Evolutionary conservation across 2,888 invertebrate genomes (phyloP), one percentile per base, ranked within the genome.

Genomic region (Tachina fera): DNA sequence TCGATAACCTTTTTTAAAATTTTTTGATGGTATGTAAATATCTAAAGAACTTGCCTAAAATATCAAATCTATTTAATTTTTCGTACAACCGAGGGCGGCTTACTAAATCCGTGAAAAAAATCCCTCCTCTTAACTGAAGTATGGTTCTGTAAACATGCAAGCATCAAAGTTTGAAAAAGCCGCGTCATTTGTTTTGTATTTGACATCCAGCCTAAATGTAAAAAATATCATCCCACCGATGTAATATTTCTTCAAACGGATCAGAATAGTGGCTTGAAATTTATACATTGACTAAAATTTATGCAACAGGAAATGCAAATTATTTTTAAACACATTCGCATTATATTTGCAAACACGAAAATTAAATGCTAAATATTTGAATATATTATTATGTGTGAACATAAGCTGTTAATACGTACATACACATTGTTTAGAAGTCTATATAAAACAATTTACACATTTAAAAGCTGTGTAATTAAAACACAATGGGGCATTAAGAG

Each of bases 371-470:
- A 9, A 56, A 79, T 11, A 71, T 65, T 39, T 22, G 10, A 58
- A 58, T 78, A 9, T 22, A 51, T 51, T 58, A 58, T 68, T 22
- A 58, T 67, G 67, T 68, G 77, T 19, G 11, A 61, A 70, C 78
- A 71, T 68, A 68, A 60, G 22, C 13, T 39, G 31, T 61, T 31
- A 39, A 71, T 5, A 51, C 2, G 3, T 3, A 31, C 11, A 39
- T 19, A 39, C 53, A 71, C 16, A 39, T 63, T 61, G 53, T 31
- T 79, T 79, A 63, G 53, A 45, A 71, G 45, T 63, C 31, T 47
- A 47, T 53, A 63, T 39, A 45, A 51, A 61, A 78, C 14, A 56
- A 58, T 77, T 76, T 68, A 53, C 68, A 78, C 41, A 68, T 78
- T 78, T 53, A n/a, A 31, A 49, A 19, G n/a, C 61, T 5, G 31